Evolutionary conservation across 30 jellyfish, hydroid and myxozoan species (phyloP), one percentile per base, ranked within the genome.

Genomic region (Aurelia coerulea): DNA sequence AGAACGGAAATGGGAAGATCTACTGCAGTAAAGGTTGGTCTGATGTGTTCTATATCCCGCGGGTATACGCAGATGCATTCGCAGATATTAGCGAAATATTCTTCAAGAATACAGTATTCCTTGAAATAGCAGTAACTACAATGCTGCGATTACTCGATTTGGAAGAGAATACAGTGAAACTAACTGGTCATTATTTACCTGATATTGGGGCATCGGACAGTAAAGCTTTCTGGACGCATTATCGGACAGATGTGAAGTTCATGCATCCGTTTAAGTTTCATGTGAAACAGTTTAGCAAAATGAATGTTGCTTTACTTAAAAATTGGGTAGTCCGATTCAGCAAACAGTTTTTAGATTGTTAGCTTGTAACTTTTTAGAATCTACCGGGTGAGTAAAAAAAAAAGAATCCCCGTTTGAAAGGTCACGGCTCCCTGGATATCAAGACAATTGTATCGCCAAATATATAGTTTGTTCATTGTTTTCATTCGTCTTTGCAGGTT

Each of bases 21-120:
- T 77, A 74, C 64, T 92, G 98, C 85, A 88, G 95, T 81, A 80
- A 80, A 74, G 98, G 98, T 16, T 92, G 98, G 98, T 86, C 98
- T 14, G 98, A 92, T 63, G 59, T 92, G 17, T 92, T 85, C 71
- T 92, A 92, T 54, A 81, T 92, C 65, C 98, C 98, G 73, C 85
- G 92, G 31, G 52, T 51, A 4, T 72, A 84, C 85, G 97, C 97
- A 50, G 66, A 76, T 11, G 86, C 85, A 33, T 92, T 62, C 69
- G 89, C 92, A 65, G 83, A 86, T 37, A 65, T 92, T 19, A 69
- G 97, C 56, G 87, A 76, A 50, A 86, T 92, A 34, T 88, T 88
- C 72, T 87, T 39, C 49, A 74, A 79, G 3, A 86, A 86, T 35
- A 81, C 82, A 35, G 93, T 92, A 51, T 92, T 92, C 62, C 73